Percentiles rank a stretch among this genome's conserved stretches.
Conservation (phyloP, 2,797 vertebrate species). For the Myioborus melanocephalus region DNA sequence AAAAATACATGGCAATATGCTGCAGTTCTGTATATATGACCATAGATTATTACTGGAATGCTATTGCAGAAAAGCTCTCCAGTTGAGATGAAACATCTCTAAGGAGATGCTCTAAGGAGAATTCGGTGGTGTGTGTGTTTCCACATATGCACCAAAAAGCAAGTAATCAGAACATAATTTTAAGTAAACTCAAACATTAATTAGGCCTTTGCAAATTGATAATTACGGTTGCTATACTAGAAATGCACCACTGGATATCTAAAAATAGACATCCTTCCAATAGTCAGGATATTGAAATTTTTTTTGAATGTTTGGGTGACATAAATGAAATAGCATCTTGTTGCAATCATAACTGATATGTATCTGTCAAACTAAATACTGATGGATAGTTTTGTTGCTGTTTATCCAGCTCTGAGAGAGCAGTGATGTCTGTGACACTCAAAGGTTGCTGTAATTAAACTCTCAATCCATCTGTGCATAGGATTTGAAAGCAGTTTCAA, state of each 20-base stretch:
- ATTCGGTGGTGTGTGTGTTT: background rate
- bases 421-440: slow-evolving; percentile 15
- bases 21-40: background rate
- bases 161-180: background rate
- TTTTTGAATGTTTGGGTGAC: background rate
- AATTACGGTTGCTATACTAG: background rate
- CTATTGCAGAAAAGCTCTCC: background rate
- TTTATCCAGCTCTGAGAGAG: slow-evolving; percentile 49
- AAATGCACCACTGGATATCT: background rate
- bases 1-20: background rate
- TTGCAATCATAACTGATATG: slow-evolving; percentile 17
- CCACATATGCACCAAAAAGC: background rate
- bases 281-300: background rate
- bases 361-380: slow-evolving; percentile 27
- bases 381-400: slow-evolving; percentile 48
- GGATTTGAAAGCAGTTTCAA: slow-evolving; percentile 66
- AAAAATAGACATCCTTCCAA: background rate
- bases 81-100: background rate
- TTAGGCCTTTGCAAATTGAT: background rate
- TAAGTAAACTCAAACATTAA: background rate
- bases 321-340: slow-evolving; percentile 38
- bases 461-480: slow-evolving; percentile 68
- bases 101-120: background rate
- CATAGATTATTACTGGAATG: background rate
- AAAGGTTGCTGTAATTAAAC: slow-evolving; percentile 67